Evolutionary conservation across 2,797 vertebrate species (phyloP).

Genomic region (Coranthus polyacanthus): DNA sequence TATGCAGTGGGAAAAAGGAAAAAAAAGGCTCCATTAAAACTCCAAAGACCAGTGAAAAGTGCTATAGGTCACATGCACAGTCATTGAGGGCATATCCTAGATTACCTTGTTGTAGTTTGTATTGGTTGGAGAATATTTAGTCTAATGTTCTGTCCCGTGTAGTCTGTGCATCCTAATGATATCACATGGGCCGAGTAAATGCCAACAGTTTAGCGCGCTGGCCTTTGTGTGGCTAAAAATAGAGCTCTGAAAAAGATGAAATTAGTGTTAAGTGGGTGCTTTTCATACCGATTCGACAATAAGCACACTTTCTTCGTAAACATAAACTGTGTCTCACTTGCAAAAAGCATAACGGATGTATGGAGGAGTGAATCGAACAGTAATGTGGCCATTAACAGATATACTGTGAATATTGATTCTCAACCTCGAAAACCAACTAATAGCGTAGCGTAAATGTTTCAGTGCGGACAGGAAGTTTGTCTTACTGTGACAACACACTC

Average conservation of each 20-base stretch:
- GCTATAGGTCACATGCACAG: too few species aligned
- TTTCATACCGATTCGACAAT: conserved; percentile 20
- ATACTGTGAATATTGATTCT: conserved; percentile 8
- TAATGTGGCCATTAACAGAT: conserved; percentile 3
- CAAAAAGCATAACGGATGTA: conserved; percentile 24
- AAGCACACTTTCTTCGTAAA: conserved; percentile 44
- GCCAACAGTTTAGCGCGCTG: not conserved
- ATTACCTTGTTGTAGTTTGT: conserved; percentile 10
- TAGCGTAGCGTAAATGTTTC: conserved; percentile 21
- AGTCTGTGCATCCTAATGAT: conserved; percentile 18
- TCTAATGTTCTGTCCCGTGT: not conserved
- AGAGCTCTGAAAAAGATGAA: conserved; percentile 36
- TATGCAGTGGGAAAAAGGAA: conserved; percentile 40
- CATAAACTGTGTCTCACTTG: conserved; percentile 30
- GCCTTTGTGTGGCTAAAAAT: conserved; percentile 21
- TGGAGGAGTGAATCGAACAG: conserved; percentile 10
- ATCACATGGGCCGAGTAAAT: not conserved
- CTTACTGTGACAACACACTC: not conserved
- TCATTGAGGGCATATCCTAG: not conserved
- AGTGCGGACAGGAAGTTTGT: conserved; percentile 13
- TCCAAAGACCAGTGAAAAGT: conserved; percentile 32
- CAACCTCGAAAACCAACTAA: conserved; percentile 27
- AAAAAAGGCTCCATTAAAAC: conserved; percentile 9
- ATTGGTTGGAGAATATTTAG: not conserved
- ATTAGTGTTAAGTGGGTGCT: conserved; percentile 5